A percentile compares a stretch with the other conserved stretches of the same genome.
Conservation (phyloP, 2,888 invertebrate genomes). For the Nomada flava region DNA sequence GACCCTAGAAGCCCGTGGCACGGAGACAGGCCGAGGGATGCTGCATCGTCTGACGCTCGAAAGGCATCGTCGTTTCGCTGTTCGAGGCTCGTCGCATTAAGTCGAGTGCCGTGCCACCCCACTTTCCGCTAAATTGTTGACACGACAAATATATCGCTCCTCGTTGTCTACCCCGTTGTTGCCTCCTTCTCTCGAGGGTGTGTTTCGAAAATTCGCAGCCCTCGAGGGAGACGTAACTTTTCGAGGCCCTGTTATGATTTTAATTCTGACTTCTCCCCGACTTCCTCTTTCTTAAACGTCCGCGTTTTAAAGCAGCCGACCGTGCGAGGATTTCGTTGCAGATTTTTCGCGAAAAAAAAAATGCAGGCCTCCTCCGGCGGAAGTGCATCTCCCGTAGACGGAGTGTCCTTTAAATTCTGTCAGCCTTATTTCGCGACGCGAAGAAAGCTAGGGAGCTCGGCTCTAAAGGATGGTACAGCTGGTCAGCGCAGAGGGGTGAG, state of each 20-base stretch:
- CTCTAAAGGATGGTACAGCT: slow-evolving; percentile 57
- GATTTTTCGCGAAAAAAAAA: neutral
- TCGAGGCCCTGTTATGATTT: slow-evolving; percentile 21
- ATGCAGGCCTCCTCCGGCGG: neutral
- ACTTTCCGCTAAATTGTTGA: slow-evolving; percentile 81
- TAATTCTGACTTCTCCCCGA: neutral
- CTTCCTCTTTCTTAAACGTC: neutral
- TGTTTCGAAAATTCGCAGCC: slow-evolving; percentile 46
- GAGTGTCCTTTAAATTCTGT: slow-evolving; percentile 38
- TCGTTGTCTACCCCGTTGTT: slow-evolving; percentile 22
- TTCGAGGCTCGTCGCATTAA: slow-evolving; percentile 77
- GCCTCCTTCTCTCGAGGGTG: slow-evolving; percentile 37
- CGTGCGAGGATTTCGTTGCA: neutral
- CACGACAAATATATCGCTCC: slow-evolving; percentile 82
- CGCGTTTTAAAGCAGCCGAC: neutral
- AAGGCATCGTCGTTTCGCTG: slow-evolving; percentile 70
- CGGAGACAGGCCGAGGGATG: slow-evolving; percentile 51
- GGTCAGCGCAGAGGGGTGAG: slow-evolving; percentile 58
- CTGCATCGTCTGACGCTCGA: slow-evolving; percentile 57
- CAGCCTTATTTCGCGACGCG: slow-evolving; percentile 36
- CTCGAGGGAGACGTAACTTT: slow-evolving; percentile 11
- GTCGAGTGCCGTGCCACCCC: slow-evolving; percentile 77
- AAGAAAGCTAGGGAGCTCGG: slow-evolving; percentile 34
- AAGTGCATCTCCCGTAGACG: slow-evolving; percentile 45
- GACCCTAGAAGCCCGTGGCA: slow-evolving; percentile 66